Conservation (phyloP, 2,888 invertebrate species). For the Octonoba sinensis region DNA sequence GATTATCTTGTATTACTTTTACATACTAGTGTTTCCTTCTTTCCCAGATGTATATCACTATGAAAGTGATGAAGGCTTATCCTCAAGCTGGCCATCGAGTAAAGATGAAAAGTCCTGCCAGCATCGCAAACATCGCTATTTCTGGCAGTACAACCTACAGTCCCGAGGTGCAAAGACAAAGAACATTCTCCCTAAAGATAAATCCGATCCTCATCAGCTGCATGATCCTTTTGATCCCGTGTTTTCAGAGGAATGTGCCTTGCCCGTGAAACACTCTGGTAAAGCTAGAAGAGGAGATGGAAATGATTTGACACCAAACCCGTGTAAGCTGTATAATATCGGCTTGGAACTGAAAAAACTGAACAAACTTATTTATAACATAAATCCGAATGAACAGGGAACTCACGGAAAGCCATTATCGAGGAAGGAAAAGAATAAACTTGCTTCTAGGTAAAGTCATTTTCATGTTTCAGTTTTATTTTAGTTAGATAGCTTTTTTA, state of each 20-base stretch:
- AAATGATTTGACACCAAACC: slow-evolving; percentile 96
- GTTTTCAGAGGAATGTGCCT: slow-evolving; percentile 91
- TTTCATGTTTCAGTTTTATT: not conserved
- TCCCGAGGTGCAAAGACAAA: slow-evolving; percentile 95
- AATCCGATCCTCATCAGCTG: slow-evolving; percentile 86
- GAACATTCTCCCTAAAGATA: slow-evolving; percentile 34
- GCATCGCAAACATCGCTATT: slow-evolving; percentile 79
- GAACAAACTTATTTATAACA: slow-evolving; percentile 91
- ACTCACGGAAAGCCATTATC: slow-evolving; percentile 90
- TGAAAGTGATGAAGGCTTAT: slow-evolving; percentile 50
- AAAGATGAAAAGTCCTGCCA: slow-evolving; percentile 38
- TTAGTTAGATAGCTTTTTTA: no score
- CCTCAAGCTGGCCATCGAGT: slow-evolving; percentile 33
- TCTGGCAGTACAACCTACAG: slow-evolving; percentile 99
- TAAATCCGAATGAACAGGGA: slow-evolving; percentile 94
- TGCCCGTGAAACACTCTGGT: slow-evolving; percentile 76
- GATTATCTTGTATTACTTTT: no score
- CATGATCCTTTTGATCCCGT: slow-evolving; percentile 95
- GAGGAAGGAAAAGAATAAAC: slow-evolving; percentile 97
- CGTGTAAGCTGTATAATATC: slow-evolving; percentile 88
- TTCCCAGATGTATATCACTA: slow-evolving; percentile 51
- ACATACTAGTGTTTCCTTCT: not conserved
- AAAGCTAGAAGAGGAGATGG: slow-evolving; percentile 97
- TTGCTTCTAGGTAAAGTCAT: slow-evolving; percentile 81
- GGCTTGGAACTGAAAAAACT: slow-evolving; percentile 93